Evolutionary conservation across 2,113 vertebrate genomes (phyloP).

Genomic region (Ovibos moschatus): DNA sequence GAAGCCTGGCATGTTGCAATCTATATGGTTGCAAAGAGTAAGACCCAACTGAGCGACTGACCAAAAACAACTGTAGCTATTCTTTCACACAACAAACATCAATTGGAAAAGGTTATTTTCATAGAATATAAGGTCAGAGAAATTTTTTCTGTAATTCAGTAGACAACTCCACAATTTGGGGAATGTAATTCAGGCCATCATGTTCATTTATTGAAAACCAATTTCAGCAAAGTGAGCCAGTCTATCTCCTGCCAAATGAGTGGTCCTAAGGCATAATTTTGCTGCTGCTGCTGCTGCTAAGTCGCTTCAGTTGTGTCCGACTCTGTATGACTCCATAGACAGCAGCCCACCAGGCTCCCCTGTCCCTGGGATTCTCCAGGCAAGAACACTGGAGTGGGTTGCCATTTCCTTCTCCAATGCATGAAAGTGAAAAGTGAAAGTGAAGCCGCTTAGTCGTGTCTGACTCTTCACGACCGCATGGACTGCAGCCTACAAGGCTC

Average conservation of each 20-base stretch:
- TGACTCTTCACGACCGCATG: too few relatives aligned
- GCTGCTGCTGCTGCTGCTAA: not conserved
- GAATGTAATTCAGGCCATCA: conserved; percentile 23
- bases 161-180: not conserved
- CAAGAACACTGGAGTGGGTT: too few relatives aligned
- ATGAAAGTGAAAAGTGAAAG: too few relatives aligned
- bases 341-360: too few relatives aligned
- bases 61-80: not conserved
- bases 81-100: not conserved
- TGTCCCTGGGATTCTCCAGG: too few relatives aligned
- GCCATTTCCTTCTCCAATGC: too few relatives aligned
- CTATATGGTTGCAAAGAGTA: not conserved
- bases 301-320: too few relatives aligned
- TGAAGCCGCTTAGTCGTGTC: too few relatives aligned
- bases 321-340: too few relatives aligned
- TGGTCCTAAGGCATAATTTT: conserved; percentile 27
- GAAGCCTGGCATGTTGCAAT: not conserved
- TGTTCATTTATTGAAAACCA: conserved; percentile 40
- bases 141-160: conserved; percentile 19
- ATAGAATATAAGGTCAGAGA: conserved; percentile 3
- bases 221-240: conserved; percentile 9
- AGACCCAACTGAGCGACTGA: not conserved
- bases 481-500: too few relatives aligned
- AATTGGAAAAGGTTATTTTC: conserved; percentile 27
- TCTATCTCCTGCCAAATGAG: conserved; percentile 21